Conservation (phyloP, 1,140 invertebrate species). For the Lethrus apterus region DNA sequence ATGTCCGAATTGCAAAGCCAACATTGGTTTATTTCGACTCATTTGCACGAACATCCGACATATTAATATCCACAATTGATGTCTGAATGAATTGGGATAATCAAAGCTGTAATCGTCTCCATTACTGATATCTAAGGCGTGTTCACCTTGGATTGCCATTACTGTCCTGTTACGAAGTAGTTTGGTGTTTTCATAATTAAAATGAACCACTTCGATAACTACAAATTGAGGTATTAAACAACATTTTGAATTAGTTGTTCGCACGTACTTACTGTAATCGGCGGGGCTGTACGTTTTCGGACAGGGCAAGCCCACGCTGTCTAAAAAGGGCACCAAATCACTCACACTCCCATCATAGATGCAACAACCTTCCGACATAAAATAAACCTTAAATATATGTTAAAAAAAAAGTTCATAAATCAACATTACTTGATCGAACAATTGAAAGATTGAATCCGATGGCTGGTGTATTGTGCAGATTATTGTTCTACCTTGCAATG, state of each 20-base stretch:
- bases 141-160: constrained; percentile 21
- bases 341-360: constrained; percentile 68
- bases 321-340: constrained; percentile 64
- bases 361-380: constrained; percentile 57
- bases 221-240: constrained; percentile 14
- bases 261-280: constrained; percentile 59
- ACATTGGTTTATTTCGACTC: constrained; percentile 45
- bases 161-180: constrained; percentile 16
- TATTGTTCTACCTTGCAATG: constrained; percentile 51
- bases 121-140: background rate
- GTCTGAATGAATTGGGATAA: constrained; percentile 46
- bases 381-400: constrained; percentile 47
- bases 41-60: constrained; percentile 48
- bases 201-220: constrained; percentile 45
- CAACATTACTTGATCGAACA: constrained; percentile 56
- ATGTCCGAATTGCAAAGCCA: constrained; percentile 50
- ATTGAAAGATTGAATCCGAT: constrained; percentile 67
- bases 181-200: constrained; percentile 33
- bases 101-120: constrained; percentile 34
- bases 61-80: constrained; percentile 47
- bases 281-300: constrained; percentile 77
- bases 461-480: constrained; percentile 82
- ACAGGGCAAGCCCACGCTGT: constrained; percentile 57
- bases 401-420: background rate
- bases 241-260: background rate